phyloP scores from a whole-genome alignment of 2,113 vertebrate species.

The Grus americana region DNA sequence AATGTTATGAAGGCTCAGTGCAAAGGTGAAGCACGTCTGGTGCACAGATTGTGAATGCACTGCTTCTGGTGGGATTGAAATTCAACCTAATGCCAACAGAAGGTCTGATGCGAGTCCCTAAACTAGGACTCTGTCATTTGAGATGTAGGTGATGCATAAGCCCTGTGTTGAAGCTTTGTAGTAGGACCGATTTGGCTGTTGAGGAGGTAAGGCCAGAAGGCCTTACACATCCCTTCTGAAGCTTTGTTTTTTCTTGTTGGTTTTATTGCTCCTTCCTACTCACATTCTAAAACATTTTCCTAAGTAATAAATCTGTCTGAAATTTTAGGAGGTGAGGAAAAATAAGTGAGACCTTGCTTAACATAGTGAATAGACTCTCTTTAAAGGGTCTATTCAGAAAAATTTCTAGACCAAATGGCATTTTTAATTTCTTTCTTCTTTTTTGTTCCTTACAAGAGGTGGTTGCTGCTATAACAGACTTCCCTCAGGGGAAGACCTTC shows the following conservation, averaged over 20 bases:
- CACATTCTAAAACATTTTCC: neutral
- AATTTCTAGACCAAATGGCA: neutral
- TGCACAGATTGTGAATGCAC: neutral
- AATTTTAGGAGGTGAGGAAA: neutral
- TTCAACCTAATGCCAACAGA: neutral
- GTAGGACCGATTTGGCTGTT: neutral
- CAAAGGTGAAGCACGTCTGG: neutral
- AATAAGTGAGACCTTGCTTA: neutral
- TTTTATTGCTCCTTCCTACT: neutral
- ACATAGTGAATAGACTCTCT: neutral
- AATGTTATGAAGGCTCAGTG: neutral
- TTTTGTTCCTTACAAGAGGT: neutral
- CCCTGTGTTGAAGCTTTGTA: neutral
- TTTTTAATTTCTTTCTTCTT: neutral
- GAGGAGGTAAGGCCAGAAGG: neutral
- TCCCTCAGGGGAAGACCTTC: neutral
- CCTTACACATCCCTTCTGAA: neutral
- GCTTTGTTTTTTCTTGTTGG: neutral
- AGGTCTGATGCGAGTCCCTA: neutral
- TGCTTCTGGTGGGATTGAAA: neutral
- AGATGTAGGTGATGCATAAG: neutral
- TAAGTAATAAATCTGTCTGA: neutral
- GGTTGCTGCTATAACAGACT: neutral
- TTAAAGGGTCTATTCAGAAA: neutral
- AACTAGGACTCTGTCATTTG: neutral